A percentile compares a stretch with the other conserved stretches of the same genome.
These are phyloP conservation scores for Nipponacmea schrenckii DNA, from an alignment of 2,888 invertebrate species.

Conservation along the genomic window DNA sequence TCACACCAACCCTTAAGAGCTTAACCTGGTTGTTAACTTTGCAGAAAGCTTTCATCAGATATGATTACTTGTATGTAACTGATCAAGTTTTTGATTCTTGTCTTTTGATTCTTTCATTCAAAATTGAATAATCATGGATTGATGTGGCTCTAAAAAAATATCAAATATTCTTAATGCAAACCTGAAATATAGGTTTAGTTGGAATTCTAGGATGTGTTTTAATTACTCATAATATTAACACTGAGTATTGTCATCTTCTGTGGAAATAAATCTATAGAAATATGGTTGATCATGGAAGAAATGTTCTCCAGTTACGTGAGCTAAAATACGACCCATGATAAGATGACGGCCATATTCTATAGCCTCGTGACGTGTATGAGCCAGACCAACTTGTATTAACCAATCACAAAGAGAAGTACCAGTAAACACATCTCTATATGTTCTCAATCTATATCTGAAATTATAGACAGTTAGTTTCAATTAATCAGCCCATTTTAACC, in stretches of 20 bases:
- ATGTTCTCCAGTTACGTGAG: conserved; percentile 84
- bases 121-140: no score
- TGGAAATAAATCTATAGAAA: conserved; percentile 78
- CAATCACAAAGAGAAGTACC: conserved; percentile 86
- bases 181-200: no score
- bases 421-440: conserved; percentile 82
- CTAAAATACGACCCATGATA: conserved; percentile 84
- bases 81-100: no score
- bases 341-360: conserved; percentile 84
- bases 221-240: background rate
- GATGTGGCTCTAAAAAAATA: no score
- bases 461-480: background rate
- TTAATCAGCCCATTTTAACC: no score
- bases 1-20: no score
- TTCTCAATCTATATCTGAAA: conserved; percentile 80
- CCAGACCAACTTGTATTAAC: conserved; percentile 84
- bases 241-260: conserved; percentile 11
- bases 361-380: conserved; percentile 82
- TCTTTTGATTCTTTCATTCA: no score
- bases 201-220: no score
- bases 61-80: no score
- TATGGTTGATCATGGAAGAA: conserved; percentile 82
- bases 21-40: no score
- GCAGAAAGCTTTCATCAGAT: no score
- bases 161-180: no score